Evolutionary conservation across 2,797 vertebrate species (phyloP).

Genomic region (Cheracebus regulus): DNA sequence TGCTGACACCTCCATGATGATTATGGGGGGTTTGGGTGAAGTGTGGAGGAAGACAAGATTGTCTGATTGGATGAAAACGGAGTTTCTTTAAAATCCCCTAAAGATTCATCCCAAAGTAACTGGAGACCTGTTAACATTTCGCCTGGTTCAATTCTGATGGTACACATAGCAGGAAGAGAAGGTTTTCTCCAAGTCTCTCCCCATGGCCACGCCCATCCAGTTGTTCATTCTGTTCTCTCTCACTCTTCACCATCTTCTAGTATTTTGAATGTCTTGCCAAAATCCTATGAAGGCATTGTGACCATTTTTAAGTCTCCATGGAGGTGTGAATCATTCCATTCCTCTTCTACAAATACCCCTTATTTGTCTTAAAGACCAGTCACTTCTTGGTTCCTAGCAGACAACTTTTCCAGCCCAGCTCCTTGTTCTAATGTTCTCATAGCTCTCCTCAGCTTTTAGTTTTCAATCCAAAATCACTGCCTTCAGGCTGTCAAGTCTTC

Average conservation of each 20-base stretch:
- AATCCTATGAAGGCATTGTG: neutral
- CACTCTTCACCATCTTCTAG: neutral
- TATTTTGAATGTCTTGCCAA: neutral
- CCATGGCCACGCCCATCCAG: neutral
- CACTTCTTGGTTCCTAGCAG: neutral
- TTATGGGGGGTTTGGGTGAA: too few species aligned
- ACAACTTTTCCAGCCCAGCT: neutral
- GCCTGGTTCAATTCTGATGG: neutral
- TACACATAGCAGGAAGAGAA: neutral
- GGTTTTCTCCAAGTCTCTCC: neutral
- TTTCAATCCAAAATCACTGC: neutral
- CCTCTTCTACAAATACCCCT: neutral
- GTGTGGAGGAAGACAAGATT: neutral
- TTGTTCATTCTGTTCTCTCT: neutral
- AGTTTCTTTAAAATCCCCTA: neutral
- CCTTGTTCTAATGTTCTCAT: neutral
- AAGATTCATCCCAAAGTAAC: neutral
- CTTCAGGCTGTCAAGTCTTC: neutral
- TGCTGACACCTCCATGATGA: neutral
- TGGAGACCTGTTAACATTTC: too few species aligned
- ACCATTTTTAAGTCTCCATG: neutral
- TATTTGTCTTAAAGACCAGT: neutral
- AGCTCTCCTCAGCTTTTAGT: neutral
- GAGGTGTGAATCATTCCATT: neutral
- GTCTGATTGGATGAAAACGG: neutral